A percentile compares a stretch with the other conserved stretches of the same genome.
Evolutionary conservation across 2,888 invertebrate genomes (phyloP).

Genomic region (Epistrophe eligans): DNA sequence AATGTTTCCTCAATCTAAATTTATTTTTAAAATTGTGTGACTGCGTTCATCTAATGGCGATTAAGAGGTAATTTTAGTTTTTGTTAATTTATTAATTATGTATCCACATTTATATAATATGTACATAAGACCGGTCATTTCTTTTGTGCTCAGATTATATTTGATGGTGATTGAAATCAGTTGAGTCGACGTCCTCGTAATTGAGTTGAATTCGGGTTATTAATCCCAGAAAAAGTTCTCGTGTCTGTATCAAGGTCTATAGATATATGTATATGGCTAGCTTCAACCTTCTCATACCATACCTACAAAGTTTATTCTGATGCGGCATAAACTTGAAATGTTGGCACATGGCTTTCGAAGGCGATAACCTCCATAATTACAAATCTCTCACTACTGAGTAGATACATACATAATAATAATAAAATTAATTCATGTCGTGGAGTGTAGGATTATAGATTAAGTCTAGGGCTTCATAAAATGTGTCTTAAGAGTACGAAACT

Average conservation of each 20-base stretch:
- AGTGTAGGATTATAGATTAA: no score
- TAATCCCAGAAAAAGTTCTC: background rate
- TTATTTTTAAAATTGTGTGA: slow-evolving; percentile 35
- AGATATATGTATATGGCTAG: background rate
- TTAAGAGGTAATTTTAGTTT: slow-evolving; percentile 23
- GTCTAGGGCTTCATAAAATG: no score
- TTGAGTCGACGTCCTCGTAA: background rate
- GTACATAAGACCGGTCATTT: background rate
- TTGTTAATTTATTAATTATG: background rate
- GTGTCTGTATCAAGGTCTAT: background rate
- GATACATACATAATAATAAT: no score
- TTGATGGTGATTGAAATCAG: background rate
- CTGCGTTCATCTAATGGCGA: background rate
- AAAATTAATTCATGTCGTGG: no score
- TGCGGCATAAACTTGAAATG: background rate
- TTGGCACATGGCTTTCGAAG: background rate
- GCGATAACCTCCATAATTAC: background rate
- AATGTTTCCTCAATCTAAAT: background rate
- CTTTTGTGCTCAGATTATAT: background rate
- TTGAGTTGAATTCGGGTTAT: slow-evolving; percentile 4
- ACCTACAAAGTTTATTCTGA: background rate
- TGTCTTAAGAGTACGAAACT: background rate
- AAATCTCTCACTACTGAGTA: background rate
- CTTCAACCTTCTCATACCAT: background rate
- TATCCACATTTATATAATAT: background rate